phyloP scores from a whole-genome alignment of 2,888 invertebrate species.

The Cataglyphis cursor region DNA sequence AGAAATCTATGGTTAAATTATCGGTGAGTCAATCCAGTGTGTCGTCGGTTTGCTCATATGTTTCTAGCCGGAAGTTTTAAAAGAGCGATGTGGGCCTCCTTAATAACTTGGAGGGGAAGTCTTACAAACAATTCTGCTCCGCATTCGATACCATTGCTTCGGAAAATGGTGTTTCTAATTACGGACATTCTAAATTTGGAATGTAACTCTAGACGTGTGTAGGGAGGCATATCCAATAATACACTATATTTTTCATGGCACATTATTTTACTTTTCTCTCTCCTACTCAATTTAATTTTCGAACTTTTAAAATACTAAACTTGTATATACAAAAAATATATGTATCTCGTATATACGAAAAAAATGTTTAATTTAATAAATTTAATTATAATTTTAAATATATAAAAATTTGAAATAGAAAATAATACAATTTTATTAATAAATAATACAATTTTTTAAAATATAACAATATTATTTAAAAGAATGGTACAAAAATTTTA shows the following conservation, averaged over 20 bases:
- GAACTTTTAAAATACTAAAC: neutral
- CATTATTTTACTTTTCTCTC: neutral
- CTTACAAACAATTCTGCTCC: conserved; percentile 35
- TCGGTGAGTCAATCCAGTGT: neutral
- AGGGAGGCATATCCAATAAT: conserved; percentile 4
- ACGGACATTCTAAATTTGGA: conserved; percentile 41
- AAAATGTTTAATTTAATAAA: neutral
- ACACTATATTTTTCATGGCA: neutral
- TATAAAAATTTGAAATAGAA: neutral
- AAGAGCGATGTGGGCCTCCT: neutral
- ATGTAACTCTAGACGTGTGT: conserved; percentile 31
- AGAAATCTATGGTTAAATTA: neutral
- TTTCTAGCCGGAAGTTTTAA: conserved; percentile 24
- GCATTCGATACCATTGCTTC: conserved; percentile 28
- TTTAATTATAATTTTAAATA: neutral
- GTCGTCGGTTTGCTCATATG: conserved; percentile 7
- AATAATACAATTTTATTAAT: neutral
- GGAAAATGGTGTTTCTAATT: conserved; percentile 52
- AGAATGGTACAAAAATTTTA: neutral
- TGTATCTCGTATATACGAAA: neutral
- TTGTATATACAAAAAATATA: neutral
- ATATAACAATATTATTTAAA: neutral
- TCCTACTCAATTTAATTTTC: neutral
- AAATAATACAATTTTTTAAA: neutral
- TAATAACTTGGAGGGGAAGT: conserved; percentile 16